Evolutionary conservation across 1,140 invertebrate genomes (phyloP), one percentile per base, ranked within the genome.

Genomic region (Lanistes nyassanus): DNA sequence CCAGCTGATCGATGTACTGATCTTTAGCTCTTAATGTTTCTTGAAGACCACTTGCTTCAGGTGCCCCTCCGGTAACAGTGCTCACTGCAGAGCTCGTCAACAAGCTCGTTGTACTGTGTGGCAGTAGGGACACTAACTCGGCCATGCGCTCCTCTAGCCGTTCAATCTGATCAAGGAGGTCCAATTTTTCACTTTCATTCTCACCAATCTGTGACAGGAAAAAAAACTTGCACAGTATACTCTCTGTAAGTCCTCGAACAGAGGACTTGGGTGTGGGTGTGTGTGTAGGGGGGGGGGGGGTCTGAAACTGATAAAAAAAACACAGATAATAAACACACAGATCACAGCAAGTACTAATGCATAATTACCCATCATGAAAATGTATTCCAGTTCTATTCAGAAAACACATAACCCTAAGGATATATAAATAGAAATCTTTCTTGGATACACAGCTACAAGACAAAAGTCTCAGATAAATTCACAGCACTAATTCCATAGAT

Each of bases 121-220:
- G n/a, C n/a, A n/a, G n/a, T n/a, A n/a, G n/a, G n/a, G 53, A 56
- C 1, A 29, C 39, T n/a, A 60, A 21, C 64, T 75, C 73, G 9
- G 62, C 65, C 3, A 81, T 55, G 34, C 76, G 70, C 42, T 79
- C 77, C 58, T 80, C 77, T 47, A 82, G 42, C 16, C 69, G 71
- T 67, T 82, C 72, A n/a, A 80, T 75, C 26, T 70, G 72, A 36
- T 82, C 79, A 23, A 74, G 72, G 21, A 82, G 74, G 64, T 82
- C 81, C 19, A 82, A 67, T 47, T 80, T 78, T 62, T 80, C 58
- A 75, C 81, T 82, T 66, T 82, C 79, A 71, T 75, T 79, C 74
- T 82, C 81, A 23, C 72, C 77, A 26, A 80, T 66, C 81, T 82
- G 42, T n/a, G 56, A 75, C 47, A 39, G 74, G 34, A 64, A 37